Evolutionary conservation across 1,140 invertebrate genomes (phyloP), one percentile per base, ranked within the genome.

Genomic region (Bradysia coprophila): DNA sequence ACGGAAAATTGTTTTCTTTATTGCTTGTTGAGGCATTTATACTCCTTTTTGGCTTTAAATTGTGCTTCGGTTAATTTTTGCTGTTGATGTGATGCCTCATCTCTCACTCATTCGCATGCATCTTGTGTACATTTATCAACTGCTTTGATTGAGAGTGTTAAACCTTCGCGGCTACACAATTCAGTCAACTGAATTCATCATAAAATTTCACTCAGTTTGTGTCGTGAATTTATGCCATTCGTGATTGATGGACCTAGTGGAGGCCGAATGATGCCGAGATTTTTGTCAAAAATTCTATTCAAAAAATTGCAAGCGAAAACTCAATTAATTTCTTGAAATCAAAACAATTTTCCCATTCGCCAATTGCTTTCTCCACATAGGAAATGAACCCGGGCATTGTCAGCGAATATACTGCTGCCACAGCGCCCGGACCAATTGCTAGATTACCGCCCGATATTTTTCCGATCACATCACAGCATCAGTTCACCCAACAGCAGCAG

Each of bases 401-500:
- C 5, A 51, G 56, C 13, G 40, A 56, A 28, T 52, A 55, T 36
- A 47, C 54, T 16, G 21, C 39, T 4, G 10, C 10, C 5, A 55
- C 53, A 45, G 54, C 54, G 5, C 50, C 47, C 24, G 53, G 55
- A 15, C 43, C 58, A 23, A 59, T 59, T 36, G 47, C 57, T 31
- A 54, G 49, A 2, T 32, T 37, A 28, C 57, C 54, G 38, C 47
- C 50, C 1, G 56, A 57, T 38, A 22, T 59, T 46, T 42, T 56
- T n/a, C 57, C 56, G 40, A 52, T 53, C 43, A 46, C 53, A 0
- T 50, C 56, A 8, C 51, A 18, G 51, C 53, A 3, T 49, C 52
- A 11, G 55, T 59, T 38, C 53, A 57, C 40, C 52, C 55, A 34
- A 58, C 55, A 46, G 43, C 54, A 41, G 51, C 50, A 41, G 46